These are phyloP conservation scores for Cryptoprocta ferox DNA, from an alignment of 2,797 vertebrate species.

Conservation along the genomic window DNA sequence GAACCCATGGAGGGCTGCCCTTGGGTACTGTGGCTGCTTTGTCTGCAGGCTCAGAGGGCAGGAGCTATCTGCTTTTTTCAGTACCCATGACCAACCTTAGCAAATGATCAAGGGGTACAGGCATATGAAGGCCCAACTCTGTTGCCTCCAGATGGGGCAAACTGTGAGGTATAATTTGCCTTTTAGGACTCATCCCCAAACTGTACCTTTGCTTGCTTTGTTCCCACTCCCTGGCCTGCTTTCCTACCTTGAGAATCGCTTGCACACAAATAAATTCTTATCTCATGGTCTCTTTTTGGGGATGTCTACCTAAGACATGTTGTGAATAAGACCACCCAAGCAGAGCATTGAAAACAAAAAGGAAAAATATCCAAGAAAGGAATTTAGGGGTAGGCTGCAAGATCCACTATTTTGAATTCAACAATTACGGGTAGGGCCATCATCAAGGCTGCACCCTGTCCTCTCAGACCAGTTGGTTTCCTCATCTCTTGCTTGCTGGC, in stretches of 20 bases:
- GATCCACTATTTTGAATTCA: neutral
- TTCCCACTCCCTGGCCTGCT: neutral
- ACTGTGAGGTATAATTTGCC: neutral
- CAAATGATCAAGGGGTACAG: neutral
- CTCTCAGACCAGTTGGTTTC: neutral
- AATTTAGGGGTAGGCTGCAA: neutral
- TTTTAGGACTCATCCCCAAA: neutral
- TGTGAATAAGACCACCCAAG: neutral
- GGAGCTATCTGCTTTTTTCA: neutral
- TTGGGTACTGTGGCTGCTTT: neutral
- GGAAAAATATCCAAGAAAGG: neutral
- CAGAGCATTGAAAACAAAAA: slow-evolving; percentile 20
- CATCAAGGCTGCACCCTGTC: neutral
- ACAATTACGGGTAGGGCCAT: neutral
- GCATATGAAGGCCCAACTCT: neutral
- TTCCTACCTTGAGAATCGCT: neutral
- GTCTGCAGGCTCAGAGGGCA: neutral
- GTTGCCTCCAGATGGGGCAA: neutral
- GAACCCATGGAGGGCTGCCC: neutral
- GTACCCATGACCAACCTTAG: neutral
- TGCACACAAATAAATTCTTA: neutral
- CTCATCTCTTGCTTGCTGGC: neutral
- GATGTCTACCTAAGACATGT: neutral
- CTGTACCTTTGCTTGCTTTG: neutral
- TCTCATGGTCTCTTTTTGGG: neutral